These are phyloP conservation scores for Rhynchotus rufescens DNA, from an alignment of 2,797 vertebrate genomes.

Conservation along the genomic window DNA sequence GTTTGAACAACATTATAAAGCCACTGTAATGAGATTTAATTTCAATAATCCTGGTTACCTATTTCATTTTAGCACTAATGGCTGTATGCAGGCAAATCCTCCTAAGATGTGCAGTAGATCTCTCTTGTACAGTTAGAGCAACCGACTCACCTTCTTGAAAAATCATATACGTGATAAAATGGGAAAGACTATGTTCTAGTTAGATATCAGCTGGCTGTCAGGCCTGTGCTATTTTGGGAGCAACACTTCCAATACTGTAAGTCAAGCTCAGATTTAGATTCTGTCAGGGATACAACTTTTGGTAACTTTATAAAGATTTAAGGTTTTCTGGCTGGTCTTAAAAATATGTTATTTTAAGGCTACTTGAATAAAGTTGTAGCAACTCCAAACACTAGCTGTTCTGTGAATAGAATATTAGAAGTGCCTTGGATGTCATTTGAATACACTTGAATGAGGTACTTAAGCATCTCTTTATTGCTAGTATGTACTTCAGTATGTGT, in stretches of 20 bases:
- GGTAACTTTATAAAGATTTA: neutral
- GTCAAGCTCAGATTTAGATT: neutral
- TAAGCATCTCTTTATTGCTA: neutral
- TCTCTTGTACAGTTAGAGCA: neutral
- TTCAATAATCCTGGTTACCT: neutral
- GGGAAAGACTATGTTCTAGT: conserved; percentile 27
- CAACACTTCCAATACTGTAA: neutral
- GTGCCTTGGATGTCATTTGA: neutral
- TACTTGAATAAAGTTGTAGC: neutral
- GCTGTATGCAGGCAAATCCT: neutral
- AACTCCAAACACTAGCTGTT: neutral
- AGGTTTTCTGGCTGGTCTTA: neutral
- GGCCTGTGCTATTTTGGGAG: conserved; percentile 22
- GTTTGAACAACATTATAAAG: neutral
- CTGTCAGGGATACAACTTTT: neutral
- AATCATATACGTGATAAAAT: conserved; percentile 11
- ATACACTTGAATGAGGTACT: neutral
- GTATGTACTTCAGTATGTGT: neutral
- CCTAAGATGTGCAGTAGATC: neutral
- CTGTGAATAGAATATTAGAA: neutral
- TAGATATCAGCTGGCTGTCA: conserved; percentile 21
- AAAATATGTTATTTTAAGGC: neutral
- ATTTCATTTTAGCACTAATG: neutral
- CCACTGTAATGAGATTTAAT: neutral
- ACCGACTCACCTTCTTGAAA: neutral